These are phyloP conservation scores for Aricia agestis DNA, from an alignment of 1,140 invertebrate species.

Conservation along the genomic window DNA sequence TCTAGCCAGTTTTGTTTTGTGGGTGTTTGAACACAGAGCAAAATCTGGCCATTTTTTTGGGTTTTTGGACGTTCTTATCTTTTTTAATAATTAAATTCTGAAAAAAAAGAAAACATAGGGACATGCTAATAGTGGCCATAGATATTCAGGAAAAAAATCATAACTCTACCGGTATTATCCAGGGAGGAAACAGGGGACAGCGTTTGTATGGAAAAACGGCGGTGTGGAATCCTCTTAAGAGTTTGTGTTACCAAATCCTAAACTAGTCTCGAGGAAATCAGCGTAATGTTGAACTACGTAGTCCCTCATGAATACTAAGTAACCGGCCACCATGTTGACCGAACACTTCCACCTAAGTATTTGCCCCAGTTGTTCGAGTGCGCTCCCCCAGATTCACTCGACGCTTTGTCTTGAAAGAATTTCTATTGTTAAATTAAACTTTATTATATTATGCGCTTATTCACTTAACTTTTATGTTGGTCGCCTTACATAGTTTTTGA, in stretches of 20 bases:
- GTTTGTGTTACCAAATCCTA: conserved; percentile 45
- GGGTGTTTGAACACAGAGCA: too few species aligned
- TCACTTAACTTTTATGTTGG: neutral
- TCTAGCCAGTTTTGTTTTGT: too few species aligned
- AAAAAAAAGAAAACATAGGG: too few species aligned
- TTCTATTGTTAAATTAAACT: neutral
- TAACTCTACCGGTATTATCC: too few species aligned
- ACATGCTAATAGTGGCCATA: too few species aligned
- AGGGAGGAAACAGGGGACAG: too few species aligned
- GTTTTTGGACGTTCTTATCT: too few species aligned
- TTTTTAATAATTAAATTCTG: too few species aligned
- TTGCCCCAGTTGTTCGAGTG: conserved; percentile 1
- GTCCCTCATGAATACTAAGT: conserved; percentile 59
- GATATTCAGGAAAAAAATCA: too few species aligned
- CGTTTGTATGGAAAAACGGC: too few species aligned
- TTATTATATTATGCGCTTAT: neutral
- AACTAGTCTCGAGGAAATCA: conserved; percentile 57
- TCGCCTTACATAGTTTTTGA: neutral
- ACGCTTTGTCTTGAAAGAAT: neutral
- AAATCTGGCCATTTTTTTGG: too few species aligned
- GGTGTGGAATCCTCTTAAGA: too few species aligned
- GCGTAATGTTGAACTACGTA: conserved; percentile 44
- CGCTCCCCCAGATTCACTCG: neutral
- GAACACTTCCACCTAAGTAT: conserved; percentile 18
- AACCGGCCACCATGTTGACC: conserved; percentile 19